Base-by-base conservation (phyloP, 2,113 vertebrate genomes). In the Suncus etruscus region DNA sequence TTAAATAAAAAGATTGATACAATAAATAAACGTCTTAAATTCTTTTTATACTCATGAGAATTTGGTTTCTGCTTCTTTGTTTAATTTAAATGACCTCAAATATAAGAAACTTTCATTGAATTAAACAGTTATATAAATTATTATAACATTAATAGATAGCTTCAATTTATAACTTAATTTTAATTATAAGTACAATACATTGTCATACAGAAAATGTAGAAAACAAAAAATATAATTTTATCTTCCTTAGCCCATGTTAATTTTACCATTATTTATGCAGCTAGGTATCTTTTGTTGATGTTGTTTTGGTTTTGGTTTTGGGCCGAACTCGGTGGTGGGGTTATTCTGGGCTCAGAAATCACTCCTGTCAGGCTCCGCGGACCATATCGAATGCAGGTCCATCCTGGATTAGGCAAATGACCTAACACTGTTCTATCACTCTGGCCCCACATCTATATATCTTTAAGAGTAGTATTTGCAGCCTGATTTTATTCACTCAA, bases 211-310 rank as follows among this genome's bases (percentile, higher is more conserved):
- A 89, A 91, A 92, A 87, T 4, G 29, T 81, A 81, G 45, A 51
- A 22, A 74, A n/a, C 12, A 50, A 24, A 73, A 84, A 68, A 18
- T 45, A 84, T 51, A 45, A 45, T 93, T 78, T 27, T 75, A 3
- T 73, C 54, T 47, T 54, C 20, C 32, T 76, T 25, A 72, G 66
- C 11, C 8, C 31, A 61, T 76, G 54, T 58, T 83, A 25, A 83
- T 92, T 75, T 91, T 10, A 39, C 15, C 45, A 74, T 45, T 85
- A 25, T 61, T 87, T 79, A 80, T n/a, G 65, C 90, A 39, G 39
- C 39, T 39, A 39, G 3, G 39, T 39, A 39, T 39, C 39, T 39
- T 39, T 39, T 39, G 3, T 39, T 39, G 29, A 31, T 39, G 39
- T 39, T 39, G 39, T 39, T 39, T 39, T 39, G 39, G 5, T 39